Base-by-base conservation (phyloP, 2,888 invertebrate genomes). In the Dynastes hyllus region DNA sequence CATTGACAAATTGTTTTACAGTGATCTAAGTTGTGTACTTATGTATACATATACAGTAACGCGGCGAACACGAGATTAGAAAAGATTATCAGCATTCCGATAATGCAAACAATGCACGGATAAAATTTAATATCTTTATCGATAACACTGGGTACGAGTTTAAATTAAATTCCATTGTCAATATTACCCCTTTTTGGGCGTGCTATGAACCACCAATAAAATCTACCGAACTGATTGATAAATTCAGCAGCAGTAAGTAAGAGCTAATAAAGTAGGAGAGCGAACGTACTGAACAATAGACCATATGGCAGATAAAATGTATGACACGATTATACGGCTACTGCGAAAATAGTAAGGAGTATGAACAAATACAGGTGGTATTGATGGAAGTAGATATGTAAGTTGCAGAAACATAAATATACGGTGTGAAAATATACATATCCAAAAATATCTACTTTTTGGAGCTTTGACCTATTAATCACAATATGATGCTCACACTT, bases 81-180 rank as follows among this genome's bases (percentile, higher is more conserved):
- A 8, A 45, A 61, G 22, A 69, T 27, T 69, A 22, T 51, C 27
- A 29, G 6, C 11, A 69, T 50, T 69, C 51, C 16, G 37, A 53
- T 29, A 70, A 70, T 71, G 51, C 55, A 71, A 27, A 40, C 55
- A 61, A 73, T 73, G 40, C 61, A 69, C 40, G 11, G 9, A 37
- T 11, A 40, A 61, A 73, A 73, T 40, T 58, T 61, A 73, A 73
- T 73, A 73, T 45, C 4, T 22, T 40, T 40, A 61, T 27, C 61
- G 22, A 16, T 37, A 22, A 73, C 58, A 73, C 22, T 22, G 3
- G 4, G 37, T 37, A 58, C 61, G 61, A 58, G 40, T 73, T 61
- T 73, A 73, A 73, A 73, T 73, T 61, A 73, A 73, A 73, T 73
- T 73, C 73, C 73, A 40, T 16, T 22, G 61, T 40, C 8, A 37